phyloP scores from a whole-genome alignment of 2,797 vertebrate species.

The Microcaecilia unicolor region DNA sequence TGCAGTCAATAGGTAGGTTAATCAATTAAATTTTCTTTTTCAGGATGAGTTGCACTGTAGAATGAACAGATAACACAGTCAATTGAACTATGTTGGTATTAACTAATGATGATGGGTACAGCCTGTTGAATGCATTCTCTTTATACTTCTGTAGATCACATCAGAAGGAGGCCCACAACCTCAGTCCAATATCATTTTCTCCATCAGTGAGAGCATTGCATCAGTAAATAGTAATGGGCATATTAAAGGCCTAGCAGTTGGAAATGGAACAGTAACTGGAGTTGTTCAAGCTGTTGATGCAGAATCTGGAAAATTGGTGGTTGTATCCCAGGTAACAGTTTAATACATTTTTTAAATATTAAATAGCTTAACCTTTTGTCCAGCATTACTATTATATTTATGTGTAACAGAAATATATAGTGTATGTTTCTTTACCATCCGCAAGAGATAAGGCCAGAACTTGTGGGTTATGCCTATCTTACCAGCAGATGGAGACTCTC shows the following conservation, averaged over 20 bases:
- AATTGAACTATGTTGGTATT: neutral
- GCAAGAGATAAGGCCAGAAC: no score
- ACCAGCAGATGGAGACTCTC: no score
- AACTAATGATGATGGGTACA: neutral
- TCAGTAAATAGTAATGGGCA: slow-evolving; percentile 65
- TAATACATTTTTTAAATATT: no score
- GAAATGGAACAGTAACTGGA: slow-evolving; percentile 76
- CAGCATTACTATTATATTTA: no score
- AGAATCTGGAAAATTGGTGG: slow-evolving; percentile 77
- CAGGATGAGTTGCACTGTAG: neutral
- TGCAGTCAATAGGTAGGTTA: neutral
- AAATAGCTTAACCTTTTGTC: no score
- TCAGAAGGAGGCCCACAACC: slow-evolving; percentile 93
- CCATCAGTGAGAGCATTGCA: slow-evolving; percentile 57
- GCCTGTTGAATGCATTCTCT: neutral
- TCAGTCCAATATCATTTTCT: slow-evolving; percentile 89
- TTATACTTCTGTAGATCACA: slow-evolving; percentile 62
- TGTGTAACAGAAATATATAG: no score
- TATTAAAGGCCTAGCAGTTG: slow-evolving; percentile 60
- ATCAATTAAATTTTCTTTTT: neutral
- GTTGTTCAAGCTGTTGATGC: slow-evolving; percentile 80
- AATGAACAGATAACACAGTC: neutral
- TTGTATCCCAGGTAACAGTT: slow-evolving; percentile 81
- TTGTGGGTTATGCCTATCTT: no score
- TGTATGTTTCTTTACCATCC: no score